Base-by-base conservation (phyloP, 2,113 vertebrate genomes). In the Ciconia maguari region DNA sequence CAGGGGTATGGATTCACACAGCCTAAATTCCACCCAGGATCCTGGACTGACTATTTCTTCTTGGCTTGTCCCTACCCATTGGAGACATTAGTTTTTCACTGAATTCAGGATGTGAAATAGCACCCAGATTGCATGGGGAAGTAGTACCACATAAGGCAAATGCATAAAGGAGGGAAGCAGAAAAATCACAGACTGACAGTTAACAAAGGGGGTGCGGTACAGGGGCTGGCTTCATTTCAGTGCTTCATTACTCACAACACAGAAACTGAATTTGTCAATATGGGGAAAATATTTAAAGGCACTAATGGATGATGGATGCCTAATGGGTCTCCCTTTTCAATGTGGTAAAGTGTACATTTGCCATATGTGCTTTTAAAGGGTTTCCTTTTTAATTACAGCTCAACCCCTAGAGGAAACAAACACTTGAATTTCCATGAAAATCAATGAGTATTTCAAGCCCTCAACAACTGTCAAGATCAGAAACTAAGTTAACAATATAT, bases 301-400 rank as follows among this genome's bases (percentile, higher is more conserved):
- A 54, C 62, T 96, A 96, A 95, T 90, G 90, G 82, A 88, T 85
- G 75, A 94, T 41, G 86, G 83, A 92, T 93, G 76, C 38, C 49
- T 94, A 95, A 90, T 86, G 83, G 82, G 71, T 85, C 36, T 58
- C 52, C 58, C 44, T 87, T 93, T 92, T 93, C 85, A 88, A 19
- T 34, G 62, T 46, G 75, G 75, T 49, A 80, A 94, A 93, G 71
- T 34, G 66, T 94, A 57, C 58, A 93, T 88, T 97, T 93, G 88
- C 90, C 71, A 90, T 66, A 83, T 60, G 62, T 89, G 95, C 88
- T 92, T 95, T 96, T 90, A 96, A 95, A 93, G 42, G 41, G 83
- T 60, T 92, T 88, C 49, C 71, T 83, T 85, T 94, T 95, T 92
- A 95, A 97, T 94, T 94, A 94, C 79, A 93, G 79, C 62, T 94